phyloP scores from a whole-genome alignment of 1,140 invertebrate genomes.

The Ceratina australensis region DNA sequence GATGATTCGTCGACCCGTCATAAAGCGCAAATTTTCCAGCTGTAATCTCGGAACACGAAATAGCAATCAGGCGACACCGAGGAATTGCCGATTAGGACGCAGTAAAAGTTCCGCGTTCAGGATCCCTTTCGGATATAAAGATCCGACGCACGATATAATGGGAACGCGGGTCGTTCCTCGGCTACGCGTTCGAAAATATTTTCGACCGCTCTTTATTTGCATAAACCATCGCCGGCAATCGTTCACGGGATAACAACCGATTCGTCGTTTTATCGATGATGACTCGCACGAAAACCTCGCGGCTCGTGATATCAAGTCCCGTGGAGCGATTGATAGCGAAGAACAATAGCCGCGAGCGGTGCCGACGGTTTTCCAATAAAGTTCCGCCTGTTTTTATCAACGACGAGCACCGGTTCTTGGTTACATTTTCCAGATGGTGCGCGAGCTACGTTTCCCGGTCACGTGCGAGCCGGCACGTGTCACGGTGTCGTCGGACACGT shows the following conservation, averaged over 20 bases:
- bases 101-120: conserved; percentile 30
- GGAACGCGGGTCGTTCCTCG: not conserved
- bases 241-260: no score
- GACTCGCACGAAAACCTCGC: no score
- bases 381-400: not conserved
- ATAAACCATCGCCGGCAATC: no score
- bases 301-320: no score
- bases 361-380: conserved; percentile 36
- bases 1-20: conserved; percentile 44
- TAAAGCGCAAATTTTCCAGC: conserved; percentile 54
- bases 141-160: conserved; percentile 36
- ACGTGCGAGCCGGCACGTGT: conserved; percentile 66
- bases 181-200: conserved; percentile 35
- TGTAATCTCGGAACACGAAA: conserved; percentile 62
- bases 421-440: conserved; percentile 59
- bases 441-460: conserved; percentile 52
- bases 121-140: conserved; percentile 40
- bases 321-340: no score
- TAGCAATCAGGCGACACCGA: conserved; percentile 46
- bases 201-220: conserved; percentile 3
- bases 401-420: conserved; percentile 34
- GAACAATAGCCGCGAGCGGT: no score
- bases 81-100: conserved; percentile 50
- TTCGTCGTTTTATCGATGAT: no score
- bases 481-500: conserved; percentile 55